Base-by-base conservation (phyloP, 2,888 invertebrate genomes). In the Chrysodeixis includens region DNA sequence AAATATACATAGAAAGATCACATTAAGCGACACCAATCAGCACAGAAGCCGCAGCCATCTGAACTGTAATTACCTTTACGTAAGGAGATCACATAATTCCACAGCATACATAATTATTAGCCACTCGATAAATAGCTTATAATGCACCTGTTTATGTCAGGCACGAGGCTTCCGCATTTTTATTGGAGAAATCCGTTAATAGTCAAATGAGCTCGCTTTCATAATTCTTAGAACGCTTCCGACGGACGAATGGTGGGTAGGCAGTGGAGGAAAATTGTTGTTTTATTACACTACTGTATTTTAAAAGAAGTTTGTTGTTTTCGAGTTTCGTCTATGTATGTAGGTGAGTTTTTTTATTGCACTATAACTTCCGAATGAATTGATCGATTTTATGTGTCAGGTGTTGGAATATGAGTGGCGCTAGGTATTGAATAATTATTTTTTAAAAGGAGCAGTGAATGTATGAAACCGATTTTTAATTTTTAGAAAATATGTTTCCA, bases 101-200 rank as follows among this genome's bases (percentile, higher is more conserved):
- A 66, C 53, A 9, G 2, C n/a, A 53, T 57, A 4, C n/a, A 53
- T 57, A 51, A 59, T 51, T 26, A 62, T 44, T 32, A 30, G 32
- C 51, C 10, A 77, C 52, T 49, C 60, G 58, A 65, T 73, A 78
- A 78, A 69, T 78, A 73, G 59, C 65, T 60, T 55, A 68, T 78
- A 66, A 78, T 63, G 61, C 30, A 67, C 81, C 12, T 59, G 65
- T 66, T 58, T 30, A 46, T 26, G 44, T 57, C 78, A 30, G 56
- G 53, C 56, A 7, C 44, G 46, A 49, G 52, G 12, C 58, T 78
- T 78, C 77, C 81, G 77, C 75, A 74, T 74, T 69, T 79, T 76
- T 76, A 72, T 71, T 57, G 70, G 78, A 78, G 74, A 81, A 81
- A 77, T 66, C 58, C 60, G 62, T 46, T 66, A 74, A 57, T 56